Evolutionary conservation across 2,888 invertebrate genomes (phyloP).

Genomic region (Synanthedon formicaeformis): DNA sequence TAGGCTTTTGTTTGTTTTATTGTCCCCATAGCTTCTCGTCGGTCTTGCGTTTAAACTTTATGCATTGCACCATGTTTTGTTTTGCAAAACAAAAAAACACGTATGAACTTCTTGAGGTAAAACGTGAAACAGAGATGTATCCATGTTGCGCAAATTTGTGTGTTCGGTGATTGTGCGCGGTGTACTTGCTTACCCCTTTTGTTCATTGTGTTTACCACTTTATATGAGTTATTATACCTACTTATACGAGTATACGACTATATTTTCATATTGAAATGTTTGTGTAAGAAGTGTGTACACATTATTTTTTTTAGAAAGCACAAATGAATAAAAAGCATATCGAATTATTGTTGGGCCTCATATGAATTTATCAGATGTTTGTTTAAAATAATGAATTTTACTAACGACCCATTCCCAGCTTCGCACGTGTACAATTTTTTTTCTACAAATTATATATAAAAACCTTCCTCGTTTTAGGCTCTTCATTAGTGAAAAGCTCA

Average conservation of each 20-base stretch:
- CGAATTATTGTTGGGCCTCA: too few relatives aligned
- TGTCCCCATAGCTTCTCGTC: constrained; percentile 66
- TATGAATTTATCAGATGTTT: too few relatives aligned
- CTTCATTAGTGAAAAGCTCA: too few relatives aligned
- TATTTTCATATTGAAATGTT: background rate
- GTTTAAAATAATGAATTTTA: too few relatives aligned
- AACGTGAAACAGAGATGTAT: constrained; percentile 45
- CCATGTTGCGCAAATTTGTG: constrained; percentile 24
- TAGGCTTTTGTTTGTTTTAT: constrained; percentile 68
- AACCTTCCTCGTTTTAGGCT: too few relatives aligned
- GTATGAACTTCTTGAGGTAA: constrained; percentile 61
- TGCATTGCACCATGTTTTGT: constrained; percentile 69
- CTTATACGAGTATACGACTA: background rate
- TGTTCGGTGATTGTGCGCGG: constrained; percentile 34
- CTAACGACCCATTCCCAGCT: too few relatives aligned
- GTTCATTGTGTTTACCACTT: background rate
- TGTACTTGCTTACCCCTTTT: constrained; percentile 11
- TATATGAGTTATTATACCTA: too few relatives aligned
- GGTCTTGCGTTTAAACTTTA: constrained; percentile 69
- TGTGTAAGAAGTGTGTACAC: too few relatives aligned
- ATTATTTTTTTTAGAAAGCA: too few relatives aligned
- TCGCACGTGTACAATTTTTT: too few relatives aligned
- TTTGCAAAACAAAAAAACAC: constrained; percentile 63
- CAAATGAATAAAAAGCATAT: too few relatives aligned
- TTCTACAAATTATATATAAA: too few relatives aligned